Evolutionary conservation across 2,113 vertebrate genomes (phyloP).

Genomic region (Lanius ludovicianus): DNA sequence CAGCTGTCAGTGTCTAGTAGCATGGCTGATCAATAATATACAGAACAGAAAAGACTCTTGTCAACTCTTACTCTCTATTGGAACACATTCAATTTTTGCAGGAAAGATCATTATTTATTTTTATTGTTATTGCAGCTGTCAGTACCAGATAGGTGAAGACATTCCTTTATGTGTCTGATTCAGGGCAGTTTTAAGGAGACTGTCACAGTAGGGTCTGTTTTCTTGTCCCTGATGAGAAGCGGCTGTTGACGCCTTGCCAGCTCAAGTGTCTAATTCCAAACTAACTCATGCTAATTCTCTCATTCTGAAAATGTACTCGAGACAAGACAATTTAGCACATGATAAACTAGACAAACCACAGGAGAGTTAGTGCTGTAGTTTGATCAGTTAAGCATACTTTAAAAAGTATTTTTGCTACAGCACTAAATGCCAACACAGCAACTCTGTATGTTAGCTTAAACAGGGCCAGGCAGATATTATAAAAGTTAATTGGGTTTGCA

Average conservation of each 20-base stretch:
- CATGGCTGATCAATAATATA: conserved; percentile 13
- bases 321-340: background rate
- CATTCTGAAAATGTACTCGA: background rate
- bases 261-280: background rate
- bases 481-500: background rate
- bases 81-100: conserved; percentile 30
- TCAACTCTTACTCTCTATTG: background rate
- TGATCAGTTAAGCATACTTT: background rate
- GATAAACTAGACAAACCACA: background rate
- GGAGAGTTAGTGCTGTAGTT: background rate
- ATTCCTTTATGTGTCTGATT: background rate
- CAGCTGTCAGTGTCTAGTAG: conserved; percentile 15
- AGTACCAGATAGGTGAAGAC: conserved; percentile 37
- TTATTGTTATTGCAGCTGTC: conserved; percentile 50
- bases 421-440: background rate
- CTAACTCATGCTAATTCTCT: background rate
- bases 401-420: background rate
- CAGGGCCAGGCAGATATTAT: background rate
- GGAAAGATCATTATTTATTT: background rate
- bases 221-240: background rate
- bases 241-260: background rate
- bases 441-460: background rate
- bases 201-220: background rate
- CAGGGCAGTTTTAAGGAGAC: background rate
- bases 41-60: conserved; percentile 16